Percentiles rank a stretch among this genome's conserved stretches.
These are phyloP conservation scores for Oxyura jamaicensis DNA, from an alignment of 2,113 vertebrate species.

Conservation along the genomic window DNA sequence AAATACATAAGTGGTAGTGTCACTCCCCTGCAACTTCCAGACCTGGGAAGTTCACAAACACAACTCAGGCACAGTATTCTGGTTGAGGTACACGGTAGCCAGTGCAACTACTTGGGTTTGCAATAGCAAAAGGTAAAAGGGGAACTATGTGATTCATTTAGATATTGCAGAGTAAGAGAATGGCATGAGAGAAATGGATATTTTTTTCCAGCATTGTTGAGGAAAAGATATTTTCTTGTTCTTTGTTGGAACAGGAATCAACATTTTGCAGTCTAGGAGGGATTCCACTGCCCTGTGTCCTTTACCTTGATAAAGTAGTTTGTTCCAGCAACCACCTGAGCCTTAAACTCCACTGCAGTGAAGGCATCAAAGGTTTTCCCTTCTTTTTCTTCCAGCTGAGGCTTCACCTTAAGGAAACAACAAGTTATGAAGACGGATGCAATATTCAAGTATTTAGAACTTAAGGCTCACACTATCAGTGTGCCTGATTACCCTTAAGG, in stretches of 20 bases:
- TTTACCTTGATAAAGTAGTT: slow-evolving; percentile 89
- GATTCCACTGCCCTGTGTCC: neutral
- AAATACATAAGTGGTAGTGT: neutral
- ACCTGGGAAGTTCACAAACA: neutral
- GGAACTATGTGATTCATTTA: neutral
- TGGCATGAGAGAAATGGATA: neutral
- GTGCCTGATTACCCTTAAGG: neutral
- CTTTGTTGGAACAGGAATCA: neutral
- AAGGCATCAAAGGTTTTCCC: slow-evolving; percentile 75
- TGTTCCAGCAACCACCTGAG: slow-evolving; percentile 82
- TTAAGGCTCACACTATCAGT: neutral
- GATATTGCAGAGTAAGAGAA: neutral
- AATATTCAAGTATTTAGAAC: neutral
- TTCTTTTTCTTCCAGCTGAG: slow-evolving; percentile 75
- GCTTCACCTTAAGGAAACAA: slow-evolving; percentile 72
- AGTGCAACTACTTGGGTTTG: neutral
- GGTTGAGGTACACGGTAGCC: neutral
- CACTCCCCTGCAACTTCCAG: neutral
- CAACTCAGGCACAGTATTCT: neutral
- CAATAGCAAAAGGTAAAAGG: neutral
- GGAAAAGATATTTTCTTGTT: neutral
- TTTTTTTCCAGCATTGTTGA: neutral
- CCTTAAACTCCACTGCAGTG: slow-evolving; percentile 74
- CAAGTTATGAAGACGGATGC: neutral
- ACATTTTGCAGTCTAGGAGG: neutral